A percentile compares a stretch with the other conserved stretches of the same genome.
Conservation (phyloP, 2,888 invertebrate genomes). For the Stenchaetothrips biformis region DNA sequence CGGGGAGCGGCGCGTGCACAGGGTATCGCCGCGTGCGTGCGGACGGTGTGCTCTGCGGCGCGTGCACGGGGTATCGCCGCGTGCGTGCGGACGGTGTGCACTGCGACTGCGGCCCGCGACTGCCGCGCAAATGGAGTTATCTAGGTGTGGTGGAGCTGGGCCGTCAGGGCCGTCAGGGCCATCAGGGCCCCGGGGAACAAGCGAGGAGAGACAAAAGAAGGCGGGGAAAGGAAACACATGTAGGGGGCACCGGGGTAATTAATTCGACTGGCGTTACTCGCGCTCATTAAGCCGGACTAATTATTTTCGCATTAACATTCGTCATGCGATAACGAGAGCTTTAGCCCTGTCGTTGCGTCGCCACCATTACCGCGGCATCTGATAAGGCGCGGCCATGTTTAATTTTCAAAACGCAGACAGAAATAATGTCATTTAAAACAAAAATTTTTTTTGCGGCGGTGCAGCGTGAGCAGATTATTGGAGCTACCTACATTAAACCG, state of each 20-base stretch:
- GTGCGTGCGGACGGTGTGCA: not conserved
- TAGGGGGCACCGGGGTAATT: not conserved
- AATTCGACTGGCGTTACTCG: not conserved
- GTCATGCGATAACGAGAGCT: conserved; percentile 20
- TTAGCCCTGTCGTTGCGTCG: not conserved
- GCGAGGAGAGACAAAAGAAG: not conserved
- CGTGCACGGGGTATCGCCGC: not conserved
- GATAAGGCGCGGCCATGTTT: not conserved
- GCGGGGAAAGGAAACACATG: not conserved
- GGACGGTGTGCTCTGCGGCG: not conserved
- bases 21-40: not conserved
- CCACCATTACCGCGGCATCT: not conserved
- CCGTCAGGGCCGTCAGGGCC: too few species aligned
- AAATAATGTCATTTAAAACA: too few species aligned
- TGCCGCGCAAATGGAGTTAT: not conserved
- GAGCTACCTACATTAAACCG: too few species aligned
- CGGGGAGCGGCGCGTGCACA: not conserved
- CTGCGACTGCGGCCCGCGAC: not conserved
- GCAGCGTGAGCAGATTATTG: too few species aligned
- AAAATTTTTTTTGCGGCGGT: too few species aligned
- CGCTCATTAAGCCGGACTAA: not conserved
- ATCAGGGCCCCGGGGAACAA: too few species aligned
- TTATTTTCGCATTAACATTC: conserved; percentile 25
- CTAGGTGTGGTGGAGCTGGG: not conserved
- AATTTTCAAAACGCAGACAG: too few species aligned